Conservation (phyloP, 2,113 vertebrate species). For the Pan paniscus region DNA sequence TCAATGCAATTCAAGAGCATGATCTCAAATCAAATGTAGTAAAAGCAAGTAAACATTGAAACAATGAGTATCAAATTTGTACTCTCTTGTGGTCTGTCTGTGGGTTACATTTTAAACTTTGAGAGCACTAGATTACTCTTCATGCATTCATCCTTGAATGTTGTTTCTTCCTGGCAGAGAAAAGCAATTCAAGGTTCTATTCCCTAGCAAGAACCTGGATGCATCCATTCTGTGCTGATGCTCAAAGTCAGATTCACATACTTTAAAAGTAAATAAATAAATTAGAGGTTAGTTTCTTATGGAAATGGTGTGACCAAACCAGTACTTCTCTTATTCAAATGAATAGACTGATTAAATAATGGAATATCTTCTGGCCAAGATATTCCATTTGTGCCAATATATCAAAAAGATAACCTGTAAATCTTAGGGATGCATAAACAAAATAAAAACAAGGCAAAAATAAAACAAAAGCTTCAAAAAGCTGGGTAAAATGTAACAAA, state of each 20-base stretch:
- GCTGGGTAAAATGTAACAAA: not conserved
- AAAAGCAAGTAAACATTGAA: not conserved
- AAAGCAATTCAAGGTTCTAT: not conserved
- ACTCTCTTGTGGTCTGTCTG: not conserved
- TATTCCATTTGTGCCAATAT: not conserved
- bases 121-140: not conserved
- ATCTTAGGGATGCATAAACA: not conserved
- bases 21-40: not conserved
- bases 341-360: not conserved
- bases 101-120: slow-evolving; percentile 1
- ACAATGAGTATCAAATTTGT: not conserved
- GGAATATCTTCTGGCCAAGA: too few relatives aligned
- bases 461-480: not conserved
- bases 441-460: not conserved
- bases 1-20: not conserved
- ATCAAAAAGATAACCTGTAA: not conserved
- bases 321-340: not conserved
- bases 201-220: not conserved
- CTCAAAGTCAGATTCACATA: not conserved
- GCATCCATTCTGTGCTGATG: not conserved
- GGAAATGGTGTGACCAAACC: not conserved
- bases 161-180: not conserved
- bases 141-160: not conserved
- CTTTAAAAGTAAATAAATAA: not conserved
- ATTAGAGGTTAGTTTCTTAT: not conserved